A percentile compares a stretch with the other conserved stretches of the same genome.
Evolutionary conservation across 2,888 invertebrate species (phyloP).

Genomic region (Corythucha ciliata): DNA sequence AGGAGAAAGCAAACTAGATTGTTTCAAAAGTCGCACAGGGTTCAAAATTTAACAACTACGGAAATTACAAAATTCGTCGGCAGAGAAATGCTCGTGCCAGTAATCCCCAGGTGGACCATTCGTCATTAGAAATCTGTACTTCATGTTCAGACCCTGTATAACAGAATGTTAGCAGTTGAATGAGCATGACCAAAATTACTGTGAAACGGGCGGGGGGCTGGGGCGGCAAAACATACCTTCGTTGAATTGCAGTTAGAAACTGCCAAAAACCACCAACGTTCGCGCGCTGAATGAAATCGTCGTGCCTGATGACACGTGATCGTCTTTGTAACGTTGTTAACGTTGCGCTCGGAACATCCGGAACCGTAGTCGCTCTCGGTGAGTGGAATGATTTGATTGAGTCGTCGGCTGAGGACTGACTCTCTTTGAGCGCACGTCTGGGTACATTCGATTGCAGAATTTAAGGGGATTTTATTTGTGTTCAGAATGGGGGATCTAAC

Average conservation of each 20-base stretch:
- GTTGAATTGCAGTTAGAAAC: conserved; percentile 66
- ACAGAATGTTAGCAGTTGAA: too few relatives aligned
- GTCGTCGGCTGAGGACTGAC: conserved; percentile 55
- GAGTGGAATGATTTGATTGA: conserved; percentile 71
- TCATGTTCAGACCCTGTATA: conserved; percentile 61
- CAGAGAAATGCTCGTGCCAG: conserved; percentile 85
- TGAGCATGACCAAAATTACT: too few relatives aligned
- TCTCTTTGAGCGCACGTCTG: conserved; percentile 69
- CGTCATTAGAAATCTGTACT: conserved; percentile 77
- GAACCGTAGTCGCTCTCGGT: conserved; percentile 54
- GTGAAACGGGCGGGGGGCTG: too few relatives aligned
- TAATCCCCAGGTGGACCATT: conserved; percentile 72
- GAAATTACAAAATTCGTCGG: conserved; percentile 86
- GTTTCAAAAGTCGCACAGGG: neutral
- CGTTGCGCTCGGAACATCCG: conserved; percentile 45
- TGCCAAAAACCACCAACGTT: conserved; percentile 92
- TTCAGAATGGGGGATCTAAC: too few relatives aligned
- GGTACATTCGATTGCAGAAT: too few relatives aligned
- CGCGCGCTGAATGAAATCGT: conserved; percentile 67
- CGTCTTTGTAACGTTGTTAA: conserved; percentile 33
- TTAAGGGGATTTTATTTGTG: too few relatives aligned
- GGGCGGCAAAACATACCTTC: conserved; percentile 45
- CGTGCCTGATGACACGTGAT: conserved; percentile 58
- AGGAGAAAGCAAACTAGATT: conserved; percentile 32
- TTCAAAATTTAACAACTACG: conserved; percentile 3